Evolutionary conservation across 2,113 vertebrate genomes (phyloP).

Genomic region (Gallinago jamesoni): DNA sequence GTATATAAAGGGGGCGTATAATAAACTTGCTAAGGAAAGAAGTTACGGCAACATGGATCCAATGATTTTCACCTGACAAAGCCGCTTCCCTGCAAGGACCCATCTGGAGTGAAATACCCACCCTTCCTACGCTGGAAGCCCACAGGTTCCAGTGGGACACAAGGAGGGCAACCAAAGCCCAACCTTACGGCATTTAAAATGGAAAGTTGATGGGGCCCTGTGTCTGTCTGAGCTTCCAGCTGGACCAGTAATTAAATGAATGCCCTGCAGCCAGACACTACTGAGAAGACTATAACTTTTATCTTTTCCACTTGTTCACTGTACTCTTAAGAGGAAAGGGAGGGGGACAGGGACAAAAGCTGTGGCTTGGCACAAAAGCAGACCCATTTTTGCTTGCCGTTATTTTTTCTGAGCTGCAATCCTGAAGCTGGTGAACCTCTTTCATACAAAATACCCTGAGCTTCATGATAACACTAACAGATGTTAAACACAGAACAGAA

Average conservation of each 20-base stretch:
- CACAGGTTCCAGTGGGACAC: neutral
- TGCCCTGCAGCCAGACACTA: neutral
- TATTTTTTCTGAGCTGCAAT: neutral
- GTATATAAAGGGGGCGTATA: neutral
- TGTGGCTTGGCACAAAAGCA: neutral
- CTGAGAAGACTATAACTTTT: neutral
- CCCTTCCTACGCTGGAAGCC: neutral
- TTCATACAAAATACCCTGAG: neutral
- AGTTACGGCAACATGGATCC: neutral
- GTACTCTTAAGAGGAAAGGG: neutral
- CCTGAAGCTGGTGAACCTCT: neutral
- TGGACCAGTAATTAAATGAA: neutral
- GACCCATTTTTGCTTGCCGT: neutral
- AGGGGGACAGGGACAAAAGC: neutral
- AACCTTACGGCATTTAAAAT: neutral
- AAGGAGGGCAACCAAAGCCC: neutral
- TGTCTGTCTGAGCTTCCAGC: neutral
- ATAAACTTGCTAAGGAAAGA: neutral
- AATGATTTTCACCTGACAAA: neutral
- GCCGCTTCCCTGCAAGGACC: neutral
- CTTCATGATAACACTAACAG: neutral
- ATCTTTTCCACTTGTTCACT: neutral
- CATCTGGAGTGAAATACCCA: neutral
- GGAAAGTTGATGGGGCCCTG: neutral
- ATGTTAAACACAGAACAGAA: neutral